Evolutionary conservation across 2,888 invertebrate species (phyloP).

Genomic region (Dolichopus griseipennis): DNA sequence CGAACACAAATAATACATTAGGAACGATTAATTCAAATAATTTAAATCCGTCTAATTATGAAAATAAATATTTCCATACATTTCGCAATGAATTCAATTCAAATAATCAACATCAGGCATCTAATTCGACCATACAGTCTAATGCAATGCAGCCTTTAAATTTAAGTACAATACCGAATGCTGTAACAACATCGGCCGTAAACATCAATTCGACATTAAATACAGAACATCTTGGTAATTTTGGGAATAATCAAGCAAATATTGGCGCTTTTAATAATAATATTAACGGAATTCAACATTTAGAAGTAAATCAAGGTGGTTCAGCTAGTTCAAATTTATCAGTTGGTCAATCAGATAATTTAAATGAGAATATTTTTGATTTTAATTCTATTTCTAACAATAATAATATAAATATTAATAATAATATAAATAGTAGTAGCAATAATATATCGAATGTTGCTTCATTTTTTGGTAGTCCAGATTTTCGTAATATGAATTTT

Average conservation of each 20-base stretch:
- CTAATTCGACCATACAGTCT: conserved; percentile 16
- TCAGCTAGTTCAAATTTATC: conserved; percentile 9
- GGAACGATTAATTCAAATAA: conserved; percentile 34
- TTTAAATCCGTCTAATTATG: conserved; percentile 48
- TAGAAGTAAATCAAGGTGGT: conserved; percentile 9
- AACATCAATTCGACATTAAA: not conserved
- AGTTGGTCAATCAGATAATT: conserved; percentile 5
- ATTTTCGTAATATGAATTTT: conserved; percentile 36
- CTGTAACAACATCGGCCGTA: conserved; percentile 29
- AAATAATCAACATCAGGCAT: conserved; percentile 17
- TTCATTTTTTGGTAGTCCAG: conserved; percentile 21
- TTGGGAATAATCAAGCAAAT: not conserved
- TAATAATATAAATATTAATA: conserved; percentile 15
- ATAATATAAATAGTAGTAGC: conserved; percentile 13
- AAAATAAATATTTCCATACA: conserved; percentile 28
- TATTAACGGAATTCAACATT: conserved; percentile 2
- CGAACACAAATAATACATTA: conserved; percentile 13
- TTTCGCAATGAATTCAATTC: conserved; percentile 26
- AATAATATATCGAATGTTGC: conserved; percentile 15
- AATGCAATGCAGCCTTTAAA: conserved; percentile 21
- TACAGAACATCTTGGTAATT: not conserved
- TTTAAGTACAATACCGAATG: conserved; percentile 25
- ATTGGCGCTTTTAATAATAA: not conserved
- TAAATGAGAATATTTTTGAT: conserved; percentile 14
- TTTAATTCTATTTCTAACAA: conserved; percentile 10